Evolutionary conservation across 2,113 vertebrate genomes (phyloP).

Genomic region (Trogon surrucura): DNA sequence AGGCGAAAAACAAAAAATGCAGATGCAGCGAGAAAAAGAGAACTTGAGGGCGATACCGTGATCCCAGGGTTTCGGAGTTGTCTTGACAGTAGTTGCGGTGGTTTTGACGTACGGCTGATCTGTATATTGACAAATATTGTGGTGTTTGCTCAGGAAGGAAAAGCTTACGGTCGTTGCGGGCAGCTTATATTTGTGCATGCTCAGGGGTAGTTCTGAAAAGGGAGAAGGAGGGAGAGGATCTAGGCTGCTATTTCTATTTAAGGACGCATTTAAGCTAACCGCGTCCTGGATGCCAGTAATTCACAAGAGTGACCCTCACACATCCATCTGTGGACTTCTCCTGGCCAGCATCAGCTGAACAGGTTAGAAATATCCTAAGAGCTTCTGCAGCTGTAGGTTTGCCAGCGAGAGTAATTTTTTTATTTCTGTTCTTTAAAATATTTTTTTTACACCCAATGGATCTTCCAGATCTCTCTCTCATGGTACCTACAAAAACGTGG

Average conservation of each 20-base stretch:
- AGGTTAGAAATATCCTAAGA: background rate
- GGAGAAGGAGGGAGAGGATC: background rate
- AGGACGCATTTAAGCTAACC: background rate
- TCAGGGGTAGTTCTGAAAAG: background rate
- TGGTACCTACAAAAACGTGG: fast-evolving
- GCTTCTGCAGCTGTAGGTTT: background rate
- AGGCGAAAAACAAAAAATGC: background rate
- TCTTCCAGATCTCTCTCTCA: background rate
- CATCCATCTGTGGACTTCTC: background rate
- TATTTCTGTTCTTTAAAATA: fast-evolving
- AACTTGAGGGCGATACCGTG: background rate
- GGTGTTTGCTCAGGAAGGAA: background rate
- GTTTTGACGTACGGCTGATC: background rate
- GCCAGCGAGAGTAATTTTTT: background rate
- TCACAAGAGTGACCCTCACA: fast-evolving
- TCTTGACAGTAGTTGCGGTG: fast-evolving
- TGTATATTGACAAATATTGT: fast-evolving
- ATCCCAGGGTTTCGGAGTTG: background rate
- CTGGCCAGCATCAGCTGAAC: background rate
- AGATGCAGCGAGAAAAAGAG: fast-evolving
- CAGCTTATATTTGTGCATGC: fast-evolving
- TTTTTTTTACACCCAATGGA: background rate
- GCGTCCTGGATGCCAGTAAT: conserved; percentile 20
- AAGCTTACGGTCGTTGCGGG: fast-evolving
- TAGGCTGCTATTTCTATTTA: background rate